Percentiles rank a stretch among this genome's conserved stretches.
These are phyloP conservation scores for Cyclopterus lumpus DNA, from an alignment of 2,797 vertebrate species.

Conservation along the genomic window DNA sequence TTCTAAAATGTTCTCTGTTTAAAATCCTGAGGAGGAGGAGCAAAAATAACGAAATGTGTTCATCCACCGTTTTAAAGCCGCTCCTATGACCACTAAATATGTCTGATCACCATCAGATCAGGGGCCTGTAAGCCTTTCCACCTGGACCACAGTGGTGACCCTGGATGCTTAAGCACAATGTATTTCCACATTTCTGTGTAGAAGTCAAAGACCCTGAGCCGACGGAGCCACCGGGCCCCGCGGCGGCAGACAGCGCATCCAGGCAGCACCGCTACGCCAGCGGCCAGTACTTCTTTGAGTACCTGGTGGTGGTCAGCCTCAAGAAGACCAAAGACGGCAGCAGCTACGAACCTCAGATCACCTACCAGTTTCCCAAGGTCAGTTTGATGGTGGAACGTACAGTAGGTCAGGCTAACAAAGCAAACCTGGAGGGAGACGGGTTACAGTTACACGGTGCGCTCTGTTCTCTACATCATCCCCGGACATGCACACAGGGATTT, in stretches of 20 bases:
- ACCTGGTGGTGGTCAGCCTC: conserved; percentile 93
- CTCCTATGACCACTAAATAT: background rate
- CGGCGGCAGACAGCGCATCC: conserved; percentile 36
- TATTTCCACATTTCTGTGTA: conserved; percentile 33
- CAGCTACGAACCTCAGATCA: conserved; percentile 90
- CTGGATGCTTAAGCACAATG: background rate
- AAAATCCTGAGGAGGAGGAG: too few species aligned
- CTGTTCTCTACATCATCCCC: background rate
- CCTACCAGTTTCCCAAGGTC: conserved; percentile 98
- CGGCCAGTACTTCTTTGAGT: conserved; percentile 95
- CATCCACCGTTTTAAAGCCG: background rate
- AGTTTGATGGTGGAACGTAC: conserved; percentile 25
- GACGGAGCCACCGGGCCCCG: background rate
- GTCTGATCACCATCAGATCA: background rate
- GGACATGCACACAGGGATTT: background rate
- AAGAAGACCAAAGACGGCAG: conserved; percentile 82
- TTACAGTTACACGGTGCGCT: background rate
- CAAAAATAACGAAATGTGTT: background rate
- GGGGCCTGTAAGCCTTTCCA: background rate
- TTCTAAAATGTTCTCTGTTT: too few species aligned
- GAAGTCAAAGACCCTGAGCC: conserved; percentile 54
- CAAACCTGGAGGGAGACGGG: background rate
- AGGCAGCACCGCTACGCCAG: conserved; percentile 78
- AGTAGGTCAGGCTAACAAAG: background rate
- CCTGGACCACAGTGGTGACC: background rate